Evolutionary conservation across 2,888 invertebrate genomes (phyloP), one percentile per base, ranked within the genome.

Genomic region (Creontiades dilutus): DNA sequence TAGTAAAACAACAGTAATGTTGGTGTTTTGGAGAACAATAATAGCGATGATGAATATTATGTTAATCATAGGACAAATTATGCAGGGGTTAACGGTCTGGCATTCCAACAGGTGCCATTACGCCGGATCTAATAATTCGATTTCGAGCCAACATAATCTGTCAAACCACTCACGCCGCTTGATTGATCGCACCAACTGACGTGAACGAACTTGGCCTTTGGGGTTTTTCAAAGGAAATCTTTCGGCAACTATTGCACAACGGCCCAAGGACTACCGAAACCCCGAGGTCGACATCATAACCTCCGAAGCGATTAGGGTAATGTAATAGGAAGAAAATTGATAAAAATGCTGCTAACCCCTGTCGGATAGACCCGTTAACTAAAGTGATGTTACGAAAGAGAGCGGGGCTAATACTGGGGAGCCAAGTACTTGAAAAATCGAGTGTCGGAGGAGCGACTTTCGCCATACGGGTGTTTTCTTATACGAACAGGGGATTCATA

Each of bases 171-270:
- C 68, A 68, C 68, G 68, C 23, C 68, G 23, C 68, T 68, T 68
- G 68, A 68, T 68, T 23, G 68, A 68, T 68, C 11, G 68, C 19
- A 23, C 27, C 23, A n/a, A 23, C 12, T n/a, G 68, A 27, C 68
- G 68, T 13, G 23, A 68, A 68, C 68, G 68, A 68, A 68, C 68
- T 68, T 68, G 68, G 13, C 68, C 68, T 68, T 68, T 68, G 68
- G 27, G 68, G 68, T 68, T 68, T 61, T 68, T 68, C 68, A 27
- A 68, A 23, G 68, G 23, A 68, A 68, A 68, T 68, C 68, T 68
- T 68, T 23, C 68, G 68, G 68, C 23, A 68, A 12, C 5, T 12
- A 2, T 68, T 23, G 68, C 68, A 68, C 68, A 23, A 68, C 23
- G 23, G 68, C 68, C 23, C 68, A 68, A 68, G 68, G 68, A 68